Evolutionary conservation across 1,140 invertebrate genomes (phyloP).

Genomic region (Uloborus diversus): DNA sequence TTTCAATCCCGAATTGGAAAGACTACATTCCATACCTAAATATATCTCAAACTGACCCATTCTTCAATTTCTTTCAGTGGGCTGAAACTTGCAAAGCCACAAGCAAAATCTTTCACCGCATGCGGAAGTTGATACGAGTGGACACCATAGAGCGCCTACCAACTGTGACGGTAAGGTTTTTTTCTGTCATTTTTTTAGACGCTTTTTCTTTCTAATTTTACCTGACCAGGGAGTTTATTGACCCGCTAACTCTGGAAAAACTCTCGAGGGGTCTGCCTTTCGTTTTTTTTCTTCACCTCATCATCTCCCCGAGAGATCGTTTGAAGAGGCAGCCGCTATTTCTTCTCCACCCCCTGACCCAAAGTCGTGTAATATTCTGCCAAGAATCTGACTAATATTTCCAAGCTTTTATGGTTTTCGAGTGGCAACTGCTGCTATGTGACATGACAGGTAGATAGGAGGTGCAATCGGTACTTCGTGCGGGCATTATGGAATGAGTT

Average conservation of each 20-base stretch:
- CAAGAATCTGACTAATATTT: neutral
- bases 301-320: neutral
- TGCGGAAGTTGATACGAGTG: conserved; percentile 22
- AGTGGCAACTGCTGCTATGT: conserved; percentile 28
- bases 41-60: too few species aligned
- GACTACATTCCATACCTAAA: too few species aligned
- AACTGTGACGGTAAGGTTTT: neutral
- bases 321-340: neutral
- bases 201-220: neutral
- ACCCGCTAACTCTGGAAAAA: neutral
- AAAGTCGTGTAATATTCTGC: neutral
- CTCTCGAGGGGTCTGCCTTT: neutral
- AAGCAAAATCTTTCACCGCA: too few species aligned
- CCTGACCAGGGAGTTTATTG: conserved; percentile 29
- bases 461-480: neutral
- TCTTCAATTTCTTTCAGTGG: too few species aligned
- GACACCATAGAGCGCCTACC: conserved; percentile 35
- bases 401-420: neutral
- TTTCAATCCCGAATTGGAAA: too few species aligned
- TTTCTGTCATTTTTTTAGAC: neutral
- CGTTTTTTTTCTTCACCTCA: too few species aligned
- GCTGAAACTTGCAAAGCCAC: too few species aligned
- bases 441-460: neutral
- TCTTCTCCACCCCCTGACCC: neutral
- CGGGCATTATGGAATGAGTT: neutral